Conservation (phyloP, 2,113 vertebrate species). For the Macroglossus sobrinus region DNA sequence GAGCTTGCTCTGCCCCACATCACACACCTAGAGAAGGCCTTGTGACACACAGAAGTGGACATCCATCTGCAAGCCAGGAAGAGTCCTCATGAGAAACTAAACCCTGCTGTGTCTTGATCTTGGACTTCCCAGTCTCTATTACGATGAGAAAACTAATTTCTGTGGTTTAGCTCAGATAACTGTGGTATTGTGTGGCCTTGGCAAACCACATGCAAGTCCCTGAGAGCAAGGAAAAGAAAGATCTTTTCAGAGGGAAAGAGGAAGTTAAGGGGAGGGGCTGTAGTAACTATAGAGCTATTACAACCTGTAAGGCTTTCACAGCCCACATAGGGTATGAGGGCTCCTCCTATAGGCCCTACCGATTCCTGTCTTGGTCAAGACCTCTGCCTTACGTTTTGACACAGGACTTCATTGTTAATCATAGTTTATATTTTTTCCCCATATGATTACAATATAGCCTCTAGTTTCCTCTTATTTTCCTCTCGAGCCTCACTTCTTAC, state of each 20-base stretch:
- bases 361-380: background rate
- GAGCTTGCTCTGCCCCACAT: background rate
- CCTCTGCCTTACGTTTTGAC: background rate
- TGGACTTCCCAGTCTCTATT: background rate
- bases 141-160: background rate
- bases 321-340: background rate
- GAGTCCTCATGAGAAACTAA: background rate
- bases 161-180: background rate
- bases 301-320: background rate
- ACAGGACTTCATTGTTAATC: background rate
- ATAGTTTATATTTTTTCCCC: background rate
- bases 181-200: background rate
- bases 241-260: background rate
- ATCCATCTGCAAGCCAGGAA: background rate
- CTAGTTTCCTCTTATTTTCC: background rate
- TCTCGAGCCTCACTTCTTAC: background rate
- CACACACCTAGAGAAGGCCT: background rate
- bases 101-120: background rate
- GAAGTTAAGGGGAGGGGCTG: background rate
- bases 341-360: background rate
- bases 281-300: background rate
- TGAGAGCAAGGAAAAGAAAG: background rate
- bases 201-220: background rate
- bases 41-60: background rate
- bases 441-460: background rate